Conservation (phyloP, 2,888 invertebrate species). For the Crocallis elinguaria region DNA sequence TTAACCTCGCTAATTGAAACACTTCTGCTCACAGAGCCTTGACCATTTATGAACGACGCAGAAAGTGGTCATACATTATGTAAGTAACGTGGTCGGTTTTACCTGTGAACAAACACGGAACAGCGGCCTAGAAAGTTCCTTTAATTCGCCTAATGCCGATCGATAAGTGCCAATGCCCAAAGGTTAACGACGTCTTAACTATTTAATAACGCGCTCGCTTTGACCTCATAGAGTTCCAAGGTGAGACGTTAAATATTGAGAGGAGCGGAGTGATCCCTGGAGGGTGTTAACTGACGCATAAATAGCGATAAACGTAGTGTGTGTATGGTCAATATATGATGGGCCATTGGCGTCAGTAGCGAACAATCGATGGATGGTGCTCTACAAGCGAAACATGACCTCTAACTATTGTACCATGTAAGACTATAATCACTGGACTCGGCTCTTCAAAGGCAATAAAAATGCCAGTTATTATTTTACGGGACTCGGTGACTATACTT, state of each 20-base stretch:
- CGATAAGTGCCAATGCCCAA: conserved; percentile 50
- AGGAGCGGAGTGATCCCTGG: conserved; percentile 46
- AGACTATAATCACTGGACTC: conserved; percentile 15
- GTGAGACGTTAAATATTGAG: conserved; percentile 49
- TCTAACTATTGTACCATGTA: conserved; percentile 14
- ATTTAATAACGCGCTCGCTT: conserved; percentile 53
- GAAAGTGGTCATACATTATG: conserved; percentile 25
- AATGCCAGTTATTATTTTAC: conserved; percentile 5
- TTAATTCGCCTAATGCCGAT: conserved; percentile 42
- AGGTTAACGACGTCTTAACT: conserved; percentile 63
- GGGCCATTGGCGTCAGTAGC: conserved; percentile 32
- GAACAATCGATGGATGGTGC: conserved; percentile 22
- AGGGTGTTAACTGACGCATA: conserved; percentile 47
- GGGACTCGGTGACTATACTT: neutral
- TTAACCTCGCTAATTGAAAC: conserved; percentile 56
- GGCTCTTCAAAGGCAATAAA: conserved; percentile 12
- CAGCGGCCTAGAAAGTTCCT: conserved; percentile 24
- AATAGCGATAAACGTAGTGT: conserved; percentile 41
- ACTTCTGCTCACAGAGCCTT: conserved; percentile 43
- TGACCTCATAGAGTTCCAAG: conserved; percentile 55
- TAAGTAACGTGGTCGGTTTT: conserved; percentile 11
- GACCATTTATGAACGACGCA: conserved; percentile 28
- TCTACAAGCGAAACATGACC: conserved; percentile 19
- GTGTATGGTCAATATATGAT: conserved; percentile 46
- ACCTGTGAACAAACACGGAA: conserved; percentile 13